Percentiles rank a stretch among this genome's conserved stretches.
Conservation (phyloP, 1,140 invertebrate species). For the Monomorium pharaonis region DNA sequence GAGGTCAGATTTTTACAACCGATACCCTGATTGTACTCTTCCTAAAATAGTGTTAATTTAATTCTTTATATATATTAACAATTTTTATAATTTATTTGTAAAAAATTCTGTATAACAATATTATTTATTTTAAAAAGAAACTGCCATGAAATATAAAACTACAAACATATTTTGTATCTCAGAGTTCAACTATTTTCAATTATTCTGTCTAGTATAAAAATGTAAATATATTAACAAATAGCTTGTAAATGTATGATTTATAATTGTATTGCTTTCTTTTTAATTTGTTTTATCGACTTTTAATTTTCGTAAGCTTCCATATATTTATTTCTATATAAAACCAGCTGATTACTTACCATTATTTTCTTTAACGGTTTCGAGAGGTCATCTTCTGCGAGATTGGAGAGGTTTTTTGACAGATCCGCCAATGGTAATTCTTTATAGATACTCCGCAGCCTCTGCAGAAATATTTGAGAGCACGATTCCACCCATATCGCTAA, state of each 20-base stretch:
- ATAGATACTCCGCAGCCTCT: slow-evolving; percentile 73
- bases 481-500: slow-evolving; percentile 58
- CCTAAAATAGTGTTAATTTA: slow-evolving; percentile 55
- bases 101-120: neutral
- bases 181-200: neutral
- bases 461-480: slow-evolving; percentile 71
- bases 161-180: neutral
- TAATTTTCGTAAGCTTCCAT: neutral
- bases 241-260: no score
- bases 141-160: neutral
- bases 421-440: slow-evolving; percentile 75
- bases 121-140: neutral
- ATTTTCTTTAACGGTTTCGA: slow-evolving; percentile 74
- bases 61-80: neutral
- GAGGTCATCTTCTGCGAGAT: slow-evolving; percentile 66
- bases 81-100: neutral
- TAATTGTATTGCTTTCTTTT: neutral
- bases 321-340: neutral
- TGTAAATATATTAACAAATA: neutral
- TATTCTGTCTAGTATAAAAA: neutral
- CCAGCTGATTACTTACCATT: slow-evolving; percentile 62
- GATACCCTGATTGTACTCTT: slow-evolving; percentile 66
- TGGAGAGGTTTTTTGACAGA: slow-evolving; percentile 71
- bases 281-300: neutral
- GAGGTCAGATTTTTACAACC: slow-evolving; percentile 33